Evolutionary conservation across 2,888 invertebrate species (phyloP), one percentile per base, ranked within the genome.

Genomic region (Caenorhabditis sulstoni): DNA sequence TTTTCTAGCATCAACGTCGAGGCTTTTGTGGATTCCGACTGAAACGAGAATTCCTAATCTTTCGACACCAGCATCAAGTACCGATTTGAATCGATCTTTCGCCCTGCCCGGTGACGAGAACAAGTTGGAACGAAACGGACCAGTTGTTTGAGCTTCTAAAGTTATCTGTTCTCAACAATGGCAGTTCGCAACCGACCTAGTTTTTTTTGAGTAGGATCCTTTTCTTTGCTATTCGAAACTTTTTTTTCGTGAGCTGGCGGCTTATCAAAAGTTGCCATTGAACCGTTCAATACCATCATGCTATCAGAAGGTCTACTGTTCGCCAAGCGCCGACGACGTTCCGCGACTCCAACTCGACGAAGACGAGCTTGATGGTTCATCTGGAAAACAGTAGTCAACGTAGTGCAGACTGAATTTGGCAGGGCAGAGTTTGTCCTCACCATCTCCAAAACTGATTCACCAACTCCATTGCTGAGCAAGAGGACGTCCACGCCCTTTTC

Each of bases 231-330:
- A 20, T 44, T 39, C 3, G 1, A 9, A 1, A 55, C 37, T 14
- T 55, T 57, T 41, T 37, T 45, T 11, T 35, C 47, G 16, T 49
- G 29, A n/a, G 55, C 12, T 9, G 66, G 52, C 41, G 52, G 23
- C 12, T 59, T 70, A 0, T 67, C 70, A 23, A 77, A 65, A 1
- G 59, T 50, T 0, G 77, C 70, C 23, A 77, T 65, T 3, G 70
- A 70, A 41, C 77, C 77, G 22, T 77, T 70, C 20, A 77, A 39
- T 5, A 55, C 77, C 52, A 68, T 61, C 77, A 77, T 65, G 29
- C 70, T 70, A 9, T 70, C 77, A 14, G 76, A 76, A 45, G 52
- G 37, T 5, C 45, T 50, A 1, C 29, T n/a, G 7, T 65, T 53
- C 3, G 37, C 29, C 5, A 44, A 45, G 7, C 57, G 35, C n/a